Conservation (phyloP, 1,140 invertebrate genomes). For the Sarcophaga bullata region DNA sequence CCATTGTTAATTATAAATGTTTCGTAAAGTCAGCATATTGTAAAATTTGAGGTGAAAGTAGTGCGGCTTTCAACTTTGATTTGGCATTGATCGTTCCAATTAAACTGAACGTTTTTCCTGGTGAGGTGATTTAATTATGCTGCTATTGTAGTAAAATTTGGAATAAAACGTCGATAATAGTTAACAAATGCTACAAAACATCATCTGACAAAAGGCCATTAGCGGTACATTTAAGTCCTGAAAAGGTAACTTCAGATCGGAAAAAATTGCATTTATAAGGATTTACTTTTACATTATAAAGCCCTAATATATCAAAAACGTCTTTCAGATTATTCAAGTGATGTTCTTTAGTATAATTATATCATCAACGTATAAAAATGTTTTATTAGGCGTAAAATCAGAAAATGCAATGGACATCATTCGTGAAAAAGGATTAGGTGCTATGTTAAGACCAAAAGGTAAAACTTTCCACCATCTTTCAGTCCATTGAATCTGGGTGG, state of each 20-base stretch:
- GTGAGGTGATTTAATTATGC: neutral
- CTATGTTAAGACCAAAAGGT: slow-evolving; percentile 45
- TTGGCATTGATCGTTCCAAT: slow-evolving; percentile 6
- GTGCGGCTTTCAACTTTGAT: neutral
- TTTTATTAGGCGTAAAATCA: slow-evolving; percentile 42
- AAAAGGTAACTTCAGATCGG: slow-evolving; percentile 46
- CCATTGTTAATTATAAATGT: neutral
- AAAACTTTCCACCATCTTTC: slow-evolving; percentile 36
- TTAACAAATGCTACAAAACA: slow-evolving; percentile 38
- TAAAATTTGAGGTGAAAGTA: neutral
- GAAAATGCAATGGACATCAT: slow-evolving; percentile 45
- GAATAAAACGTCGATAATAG: slow-evolving; percentile 24
- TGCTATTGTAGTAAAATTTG: slow-evolving; percentile 12
- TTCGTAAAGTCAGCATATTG: slow-evolving; percentile 22
- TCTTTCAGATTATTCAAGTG: slow-evolving; percentile 45
- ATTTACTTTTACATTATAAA: slow-evolving; percentile 51
- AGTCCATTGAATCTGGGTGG: slow-evolving; percentile 55
- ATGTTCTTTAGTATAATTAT: slow-evolving; percentile 41
- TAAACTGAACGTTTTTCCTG: neutral
- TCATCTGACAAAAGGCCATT: slow-evolving; percentile 18
- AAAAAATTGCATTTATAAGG: slow-evolving; percentile 52
- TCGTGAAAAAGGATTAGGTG: slow-evolving; percentile 41
- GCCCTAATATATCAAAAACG: slow-evolving; percentile 49
- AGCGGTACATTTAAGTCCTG: slow-evolving; percentile 45
- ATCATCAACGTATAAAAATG: slow-evolving; percentile 46